phyloP scores from a whole-genome alignment of 2,797 vertebrate species.

The Etheostoma perlongum region DNA sequence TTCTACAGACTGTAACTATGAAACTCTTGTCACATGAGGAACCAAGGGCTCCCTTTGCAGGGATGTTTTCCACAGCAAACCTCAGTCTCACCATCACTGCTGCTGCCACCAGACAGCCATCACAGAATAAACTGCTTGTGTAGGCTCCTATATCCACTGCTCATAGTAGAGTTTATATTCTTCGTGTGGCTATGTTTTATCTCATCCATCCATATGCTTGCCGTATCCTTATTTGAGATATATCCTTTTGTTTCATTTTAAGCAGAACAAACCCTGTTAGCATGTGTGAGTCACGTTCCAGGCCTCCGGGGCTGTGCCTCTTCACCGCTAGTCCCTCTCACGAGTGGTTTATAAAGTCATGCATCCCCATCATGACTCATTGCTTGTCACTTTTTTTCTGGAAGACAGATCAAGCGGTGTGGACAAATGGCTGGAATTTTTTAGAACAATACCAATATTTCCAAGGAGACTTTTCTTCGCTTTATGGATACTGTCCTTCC shows the following conservation, averaged over 20 bases:
- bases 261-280: conserved; percentile 49
- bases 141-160: conserved; percentile 49
- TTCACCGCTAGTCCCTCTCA: conserved; percentile 54
- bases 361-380: conserved; percentile 68
- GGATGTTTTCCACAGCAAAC: conserved; percentile 69
- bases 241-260: conserved; percentile 50
- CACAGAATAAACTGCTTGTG: conserved; percentile 53
- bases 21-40: conserved; percentile 59
- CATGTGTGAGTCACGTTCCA: conserved; percentile 62
- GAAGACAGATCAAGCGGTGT: conserved; percentile 58
- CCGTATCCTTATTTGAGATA: conserved; percentile 41
- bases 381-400: conserved; percentile 62
- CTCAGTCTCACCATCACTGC: conserved; percentile 69
- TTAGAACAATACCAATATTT: conserved; percentile 72
- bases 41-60: conserved; percentile 72
- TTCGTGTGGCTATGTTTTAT: conserved; percentile 34
- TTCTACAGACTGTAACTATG: conserved; percentile 35
- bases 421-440: conserved; percentile 73
- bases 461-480: conserved; percentile 56
- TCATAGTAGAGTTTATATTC: conserved; percentile 52
- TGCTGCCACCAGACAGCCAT: conserved; percentile 62
- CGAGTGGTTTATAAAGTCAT: conserved; percentile 62
- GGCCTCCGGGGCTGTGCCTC: conserved; percentile 55
- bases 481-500: conserved; percentile 65
- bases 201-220: conserved; percentile 45